Conservation (phyloP, 2,797 vertebrate genomes). For the Diceros bicornis region DNA sequence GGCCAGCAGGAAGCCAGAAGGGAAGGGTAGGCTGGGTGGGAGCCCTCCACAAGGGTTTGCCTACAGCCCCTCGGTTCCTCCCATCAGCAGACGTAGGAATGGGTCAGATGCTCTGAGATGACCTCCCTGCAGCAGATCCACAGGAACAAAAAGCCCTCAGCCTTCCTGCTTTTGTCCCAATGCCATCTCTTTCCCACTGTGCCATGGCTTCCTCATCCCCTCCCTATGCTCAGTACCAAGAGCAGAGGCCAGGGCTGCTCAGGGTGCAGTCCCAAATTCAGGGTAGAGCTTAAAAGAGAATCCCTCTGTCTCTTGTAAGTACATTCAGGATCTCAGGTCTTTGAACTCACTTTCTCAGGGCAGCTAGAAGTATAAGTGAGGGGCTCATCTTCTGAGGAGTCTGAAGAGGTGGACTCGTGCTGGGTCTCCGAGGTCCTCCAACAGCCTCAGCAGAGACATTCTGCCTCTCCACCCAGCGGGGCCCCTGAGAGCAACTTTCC, state of each 20-base stretch:
- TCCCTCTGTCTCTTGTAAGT: neutral
- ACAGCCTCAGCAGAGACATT: neutral
- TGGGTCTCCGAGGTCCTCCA: neutral
- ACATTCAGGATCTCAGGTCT: neutral
- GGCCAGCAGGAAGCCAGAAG: constrained; percentile 58
- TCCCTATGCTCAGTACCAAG: neutral
- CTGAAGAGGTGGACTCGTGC: neutral
- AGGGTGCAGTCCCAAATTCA: neutral
- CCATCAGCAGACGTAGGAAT: neutral
- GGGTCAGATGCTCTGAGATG: neutral
- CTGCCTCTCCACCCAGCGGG: neutral
- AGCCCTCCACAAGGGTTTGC: neutral
- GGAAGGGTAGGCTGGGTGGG: constrained; percentile 3
- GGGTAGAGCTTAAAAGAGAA: neutral
- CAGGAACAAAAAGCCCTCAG: neutral
- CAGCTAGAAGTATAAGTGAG: neutral
- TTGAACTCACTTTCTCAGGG: neutral
- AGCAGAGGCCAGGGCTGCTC: neutral
- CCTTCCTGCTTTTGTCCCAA: neutral
- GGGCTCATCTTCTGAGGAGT: neutral
- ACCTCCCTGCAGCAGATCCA: neutral
- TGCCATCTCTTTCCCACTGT: neutral
- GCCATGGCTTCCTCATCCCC: neutral
- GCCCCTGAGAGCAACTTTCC: neutral
- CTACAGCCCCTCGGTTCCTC: neutral